Conservation (phyloP, 2,797 vertebrate species). For the Sebastolobus altivelis region DNA sequence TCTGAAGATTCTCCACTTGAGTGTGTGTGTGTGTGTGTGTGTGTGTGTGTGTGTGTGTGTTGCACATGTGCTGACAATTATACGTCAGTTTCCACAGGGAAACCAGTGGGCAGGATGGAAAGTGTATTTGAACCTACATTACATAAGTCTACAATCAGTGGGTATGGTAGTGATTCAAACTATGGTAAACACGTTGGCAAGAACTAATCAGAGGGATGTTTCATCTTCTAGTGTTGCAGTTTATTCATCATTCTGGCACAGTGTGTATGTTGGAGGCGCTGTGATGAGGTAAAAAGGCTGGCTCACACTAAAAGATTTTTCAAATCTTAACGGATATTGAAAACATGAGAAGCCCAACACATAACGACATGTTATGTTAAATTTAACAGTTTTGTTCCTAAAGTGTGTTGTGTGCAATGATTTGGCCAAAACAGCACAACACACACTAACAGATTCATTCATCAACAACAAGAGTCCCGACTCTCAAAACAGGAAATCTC, state of each 20-base stretch:
- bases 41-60: conserved; percentile 15
- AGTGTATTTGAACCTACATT: conserved; percentile 70
- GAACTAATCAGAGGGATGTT: conserved; percentile 75
- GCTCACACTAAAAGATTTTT: too few species aligned
- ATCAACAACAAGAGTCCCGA: too few species aligned
- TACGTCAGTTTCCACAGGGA: conserved; percentile 56
- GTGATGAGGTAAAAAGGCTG: conserved; percentile 9
- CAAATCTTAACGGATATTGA: too few species aligned
- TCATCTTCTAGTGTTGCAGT: conserved; percentile 69
- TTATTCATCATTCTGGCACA: conserved; percentile 64
- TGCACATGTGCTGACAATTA: conserved; percentile 77
- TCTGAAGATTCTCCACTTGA: conserved; percentile 46
- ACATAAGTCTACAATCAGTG: conserved; percentile 76
- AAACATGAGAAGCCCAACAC: too few species aligned
- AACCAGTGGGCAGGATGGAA: conserved; percentile 65
- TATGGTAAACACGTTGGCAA: conserved; percentile 75
- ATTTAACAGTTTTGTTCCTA: too few species aligned
- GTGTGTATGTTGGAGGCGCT: conserved; percentile 39
- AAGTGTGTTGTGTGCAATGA: too few species aligned
- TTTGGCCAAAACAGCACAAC: too few species aligned
- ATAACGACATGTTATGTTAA: too few species aligned
- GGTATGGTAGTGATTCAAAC: conserved; percentile 76
- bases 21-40: conserved; percentile 15
- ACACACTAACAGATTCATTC: too few species aligned
- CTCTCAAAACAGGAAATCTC: too few species aligned